These are phyloP conservation scores for Dione juno DNA, from an alignment of 2,888 invertebrate genomes.

Conservation along the genomic window DNA sequence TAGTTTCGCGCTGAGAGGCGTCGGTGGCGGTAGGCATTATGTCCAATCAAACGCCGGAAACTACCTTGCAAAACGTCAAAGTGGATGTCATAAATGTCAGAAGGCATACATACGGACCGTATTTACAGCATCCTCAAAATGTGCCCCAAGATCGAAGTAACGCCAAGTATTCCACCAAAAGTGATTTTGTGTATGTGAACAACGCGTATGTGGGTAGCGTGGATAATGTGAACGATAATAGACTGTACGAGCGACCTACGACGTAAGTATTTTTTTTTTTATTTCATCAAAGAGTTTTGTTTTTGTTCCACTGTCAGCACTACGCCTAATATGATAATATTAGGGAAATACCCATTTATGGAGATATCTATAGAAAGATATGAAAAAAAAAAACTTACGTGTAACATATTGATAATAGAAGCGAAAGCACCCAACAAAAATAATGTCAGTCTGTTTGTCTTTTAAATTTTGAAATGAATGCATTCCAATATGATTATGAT, in stretches of 20 bases:
- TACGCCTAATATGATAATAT: too few relatives aligned
- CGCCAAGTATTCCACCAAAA: slow-evolving; percentile 19
- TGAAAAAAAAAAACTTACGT: too few relatives aligned
- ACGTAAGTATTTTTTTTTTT: slow-evolving; percentile 51
- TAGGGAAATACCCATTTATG: too few relatives aligned
- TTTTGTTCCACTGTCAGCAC: too few relatives aligned
- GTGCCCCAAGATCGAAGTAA: background rate
- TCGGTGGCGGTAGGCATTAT: slow-evolving; percentile 37
- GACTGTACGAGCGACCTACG: slow-evolving; percentile 52
- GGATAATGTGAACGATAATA: slow-evolving; percentile 53
- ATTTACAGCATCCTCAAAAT: slow-evolving; percentile 19
- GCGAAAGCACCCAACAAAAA: too few relatives aligned
- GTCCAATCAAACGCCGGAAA: slow-evolving; percentile 41
- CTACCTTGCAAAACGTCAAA: slow-evolving; percentile 36
- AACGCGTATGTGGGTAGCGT: slow-evolving; percentile 66
- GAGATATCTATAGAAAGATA: too few relatives aligned
- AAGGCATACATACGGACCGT: slow-evolving; percentile 47
- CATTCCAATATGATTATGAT: too few relatives aligned
- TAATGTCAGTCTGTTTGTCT: too few relatives aligned
- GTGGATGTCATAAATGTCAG: slow-evolving; percentile 38
- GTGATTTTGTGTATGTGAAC: slow-evolving; percentile 69
- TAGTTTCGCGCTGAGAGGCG: slow-evolving; percentile 28
- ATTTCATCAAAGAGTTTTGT: too few relatives aligned
- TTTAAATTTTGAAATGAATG: too few relatives aligned
- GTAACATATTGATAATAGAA: too few relatives aligned